phyloP scores from a whole-genome alignment of 2,888 invertebrate genomes.

The Thyatira batis region DNA sequence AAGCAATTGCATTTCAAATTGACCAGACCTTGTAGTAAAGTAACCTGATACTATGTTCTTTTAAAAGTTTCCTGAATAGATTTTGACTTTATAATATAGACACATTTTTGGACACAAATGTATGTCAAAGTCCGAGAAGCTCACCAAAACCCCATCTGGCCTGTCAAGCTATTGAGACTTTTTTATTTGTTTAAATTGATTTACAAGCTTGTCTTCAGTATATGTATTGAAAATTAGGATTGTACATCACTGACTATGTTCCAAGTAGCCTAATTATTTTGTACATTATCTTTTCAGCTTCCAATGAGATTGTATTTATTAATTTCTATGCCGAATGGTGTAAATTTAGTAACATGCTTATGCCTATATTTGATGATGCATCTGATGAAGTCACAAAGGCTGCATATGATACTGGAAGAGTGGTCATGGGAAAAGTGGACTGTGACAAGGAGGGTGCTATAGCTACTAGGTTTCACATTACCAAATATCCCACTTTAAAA shows the following conservation, averaged over 20 bases:
- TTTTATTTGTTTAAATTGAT: no score
- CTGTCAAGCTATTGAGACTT: no score
- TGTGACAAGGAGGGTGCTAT: constrained; percentile 96
- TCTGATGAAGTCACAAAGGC: constrained; percentile 91
- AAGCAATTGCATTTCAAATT: no score
- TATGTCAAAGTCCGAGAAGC: no score
- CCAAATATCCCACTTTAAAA: constrained; percentile 99
- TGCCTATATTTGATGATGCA: constrained; percentile 98
- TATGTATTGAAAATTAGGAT: no score
- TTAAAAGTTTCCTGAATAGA: background rate
- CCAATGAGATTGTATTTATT: constrained; percentile 97
- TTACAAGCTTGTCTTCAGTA: no score
- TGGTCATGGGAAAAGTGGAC: constrained; percentile 98
- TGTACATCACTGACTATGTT: no score
- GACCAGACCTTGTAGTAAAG: no score
- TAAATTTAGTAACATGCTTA: constrained; percentile 97
- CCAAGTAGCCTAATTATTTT: constrained; percentile 7
- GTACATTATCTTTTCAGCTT: constrained; percentile 85
- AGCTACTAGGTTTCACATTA: constrained; percentile 96
- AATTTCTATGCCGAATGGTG: constrained; percentile 99
- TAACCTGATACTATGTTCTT: constrained; percentile 15
- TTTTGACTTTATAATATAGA: no score
- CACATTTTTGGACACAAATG: no score
- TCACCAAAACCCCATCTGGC: no score
- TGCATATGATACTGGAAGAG: constrained; percentile 91